These are phyloP conservation scores for Okapia johnstoni DNA, from an alignment of 2,113 vertebrate genomes.

Conservation along the genomic window DNA sequence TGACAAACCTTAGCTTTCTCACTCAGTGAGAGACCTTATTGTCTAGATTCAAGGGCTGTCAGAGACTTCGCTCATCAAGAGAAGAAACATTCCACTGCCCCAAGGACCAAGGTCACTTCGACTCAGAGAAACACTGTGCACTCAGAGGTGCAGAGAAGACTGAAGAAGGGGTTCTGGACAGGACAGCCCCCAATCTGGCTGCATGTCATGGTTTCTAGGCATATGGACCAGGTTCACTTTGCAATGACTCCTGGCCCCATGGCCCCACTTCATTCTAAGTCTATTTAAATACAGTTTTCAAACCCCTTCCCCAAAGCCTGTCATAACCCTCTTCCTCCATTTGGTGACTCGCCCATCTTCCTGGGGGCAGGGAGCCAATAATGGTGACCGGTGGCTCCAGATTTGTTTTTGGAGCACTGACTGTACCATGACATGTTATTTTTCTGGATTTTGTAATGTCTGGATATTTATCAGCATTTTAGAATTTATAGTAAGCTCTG, in stretches of 20 bases:
- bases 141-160: neutral
- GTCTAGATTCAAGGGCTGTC: neutral
- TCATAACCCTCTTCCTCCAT: too few relatives aligned
- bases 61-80: neutral
- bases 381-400: neutral
- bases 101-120: neutral
- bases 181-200: neutral
- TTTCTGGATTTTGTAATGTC: neutral
- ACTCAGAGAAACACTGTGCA: neutral
- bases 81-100: neutral
- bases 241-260: fast-evolving
- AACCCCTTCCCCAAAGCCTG: neutral
- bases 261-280: neutral
- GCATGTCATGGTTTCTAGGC: neutral
- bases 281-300: neutral
- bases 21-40: neutral
- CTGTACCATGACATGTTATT: neutral
- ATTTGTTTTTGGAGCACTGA: neutral
- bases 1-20: neutral
- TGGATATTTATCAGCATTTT: neutral
- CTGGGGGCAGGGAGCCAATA: neutral
- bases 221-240: neutral
- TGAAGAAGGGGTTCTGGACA: neutral
- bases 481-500: neutral
- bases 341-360: fast-evolving